Percentiles rank a stretch among this genome's conserved stretches.
These are phyloP conservation scores for Pseudococcus longispinus DNA, from an alignment of 2,888 invertebrate genomes.

Conservation along the genomic window DNA sequence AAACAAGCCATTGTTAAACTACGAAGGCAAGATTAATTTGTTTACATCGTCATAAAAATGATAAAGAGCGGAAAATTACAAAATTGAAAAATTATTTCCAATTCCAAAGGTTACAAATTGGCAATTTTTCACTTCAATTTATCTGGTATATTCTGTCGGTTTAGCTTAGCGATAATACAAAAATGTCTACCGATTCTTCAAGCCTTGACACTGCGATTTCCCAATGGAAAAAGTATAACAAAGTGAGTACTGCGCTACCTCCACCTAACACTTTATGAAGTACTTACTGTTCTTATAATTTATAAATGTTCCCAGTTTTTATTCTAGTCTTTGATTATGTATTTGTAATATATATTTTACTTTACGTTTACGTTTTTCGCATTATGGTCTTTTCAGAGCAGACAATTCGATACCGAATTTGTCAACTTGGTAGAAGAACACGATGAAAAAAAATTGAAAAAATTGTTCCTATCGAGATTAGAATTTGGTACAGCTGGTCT, in stretches of 20 bases:
- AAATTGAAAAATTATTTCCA: background rate
- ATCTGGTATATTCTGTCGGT: background rate
- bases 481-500: conserved; percentile 94
- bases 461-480: conserved; percentile 74
- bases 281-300: too few species aligned
- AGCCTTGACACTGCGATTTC: background rate
- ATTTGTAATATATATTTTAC: too few species aligned
- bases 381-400: conserved; percentile 60
- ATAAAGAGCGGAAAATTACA: conserved; percentile 19
- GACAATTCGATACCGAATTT: conserved; percentile 71
- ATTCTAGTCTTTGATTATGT: too few species aligned
- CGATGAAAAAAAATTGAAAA: conserved; percentile 69
- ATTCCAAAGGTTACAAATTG: background rate
- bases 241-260: background rate
- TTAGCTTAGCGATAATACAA: background rate
- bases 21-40: background rate
- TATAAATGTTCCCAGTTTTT: too few species aligned
- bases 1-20: background rate
- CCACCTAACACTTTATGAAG: too few species aligned
- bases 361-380: too few species aligned
- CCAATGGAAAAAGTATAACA: background rate
- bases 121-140: background rate
- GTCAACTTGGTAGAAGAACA: conserved; percentile 67
- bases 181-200: background rate
- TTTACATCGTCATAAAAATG: conserved; percentile 11